These are phyloP conservation scores for Craterocephalus amniculus DNA, from an alignment of 2,797 vertebrate species.

Conservation along the genomic window DNA sequence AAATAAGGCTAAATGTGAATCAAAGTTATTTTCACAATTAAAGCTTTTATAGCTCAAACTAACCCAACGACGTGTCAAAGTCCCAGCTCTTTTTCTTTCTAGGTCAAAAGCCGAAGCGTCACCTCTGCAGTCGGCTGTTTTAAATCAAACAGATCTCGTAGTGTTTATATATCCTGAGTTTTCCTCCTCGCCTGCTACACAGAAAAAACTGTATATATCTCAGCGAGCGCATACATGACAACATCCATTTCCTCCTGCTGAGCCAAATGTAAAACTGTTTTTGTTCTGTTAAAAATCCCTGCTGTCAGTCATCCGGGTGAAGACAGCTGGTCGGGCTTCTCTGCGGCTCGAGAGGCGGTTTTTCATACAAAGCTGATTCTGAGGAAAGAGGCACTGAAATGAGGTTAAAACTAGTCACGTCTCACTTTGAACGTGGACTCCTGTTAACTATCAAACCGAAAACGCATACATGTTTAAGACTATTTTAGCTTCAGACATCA, in stretches of 20 bases:
- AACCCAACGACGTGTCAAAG: background rate
- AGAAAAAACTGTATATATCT: background rate
- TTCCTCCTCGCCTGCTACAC: background rate
- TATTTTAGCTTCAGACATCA: background rate
- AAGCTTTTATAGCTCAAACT: background rate
- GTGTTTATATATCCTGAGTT: slow-evolving; percentile 5
- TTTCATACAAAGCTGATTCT: background rate
- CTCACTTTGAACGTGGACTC: background rate
- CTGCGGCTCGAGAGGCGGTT: no score
- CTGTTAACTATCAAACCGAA: background rate
- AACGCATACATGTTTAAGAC: background rate
- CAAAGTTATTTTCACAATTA: background rate
- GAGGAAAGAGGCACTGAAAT: background rate
- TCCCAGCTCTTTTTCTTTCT: background rate
- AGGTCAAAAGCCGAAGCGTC: background rate
- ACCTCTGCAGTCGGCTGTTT: background rate
- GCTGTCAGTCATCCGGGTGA: background rate
- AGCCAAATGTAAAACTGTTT: background rate
- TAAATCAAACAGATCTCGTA: background rate
- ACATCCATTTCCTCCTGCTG: background rate
- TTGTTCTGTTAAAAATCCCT: background rate
- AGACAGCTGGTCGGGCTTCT: background rate
- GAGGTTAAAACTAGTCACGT: background rate
- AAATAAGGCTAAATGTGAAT: background rate
- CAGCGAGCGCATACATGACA: background rate